Evolutionary conservation across 2,797 vertebrate genomes (phyloP).

Genomic region (Craterocephalus amniculus): DNA sequence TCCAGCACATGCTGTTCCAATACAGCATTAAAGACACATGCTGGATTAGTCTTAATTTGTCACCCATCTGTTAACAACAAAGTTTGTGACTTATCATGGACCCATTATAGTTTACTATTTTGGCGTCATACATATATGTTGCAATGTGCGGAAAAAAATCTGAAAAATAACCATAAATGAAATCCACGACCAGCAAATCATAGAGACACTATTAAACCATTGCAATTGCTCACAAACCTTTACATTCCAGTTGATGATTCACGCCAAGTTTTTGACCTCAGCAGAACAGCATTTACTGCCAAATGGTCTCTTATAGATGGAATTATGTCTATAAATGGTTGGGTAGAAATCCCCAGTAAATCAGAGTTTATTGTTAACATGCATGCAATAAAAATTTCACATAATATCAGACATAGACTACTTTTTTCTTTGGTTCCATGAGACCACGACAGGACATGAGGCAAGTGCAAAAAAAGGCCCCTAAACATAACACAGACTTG

Average conservation of each 20-base stretch:
- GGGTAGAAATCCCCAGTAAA: constrained; percentile 31
- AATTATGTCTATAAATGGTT: constrained; percentile 2
- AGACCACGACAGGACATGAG: not conserved
- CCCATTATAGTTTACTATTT: not conserved
- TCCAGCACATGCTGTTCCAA: not conserved
- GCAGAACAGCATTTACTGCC: constrained; percentile 31
- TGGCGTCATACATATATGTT: not conserved
- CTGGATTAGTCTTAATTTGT: constrained; percentile 5
- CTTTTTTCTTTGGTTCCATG: constrained; percentile 5
- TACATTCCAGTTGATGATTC: constrained; percentile 23
- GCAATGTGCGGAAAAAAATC: not conserved
- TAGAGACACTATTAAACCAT: constrained; percentile 31
- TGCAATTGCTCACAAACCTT: constrained; percentile 30
- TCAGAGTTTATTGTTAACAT: constrained; percentile 46
- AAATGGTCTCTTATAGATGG: constrained; percentile 31
- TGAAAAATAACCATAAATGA: constrained; percentile 7
- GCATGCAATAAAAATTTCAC: constrained; percentile 29
- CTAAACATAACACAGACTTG: constrained; percentile 1
- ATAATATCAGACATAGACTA: constrained; percentile 8
- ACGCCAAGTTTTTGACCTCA: constrained; percentile 37
- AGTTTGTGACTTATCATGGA: not conserved
- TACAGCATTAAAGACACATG: constrained; percentile 6
- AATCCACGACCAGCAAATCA: not conserved
- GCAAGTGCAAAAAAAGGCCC: constrained; percentile 15
- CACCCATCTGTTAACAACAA: constrained; percentile 1